Conservation (phyloP, 2,113 vertebrate genomes). For the Semicossyphus pulcher region DNA sequence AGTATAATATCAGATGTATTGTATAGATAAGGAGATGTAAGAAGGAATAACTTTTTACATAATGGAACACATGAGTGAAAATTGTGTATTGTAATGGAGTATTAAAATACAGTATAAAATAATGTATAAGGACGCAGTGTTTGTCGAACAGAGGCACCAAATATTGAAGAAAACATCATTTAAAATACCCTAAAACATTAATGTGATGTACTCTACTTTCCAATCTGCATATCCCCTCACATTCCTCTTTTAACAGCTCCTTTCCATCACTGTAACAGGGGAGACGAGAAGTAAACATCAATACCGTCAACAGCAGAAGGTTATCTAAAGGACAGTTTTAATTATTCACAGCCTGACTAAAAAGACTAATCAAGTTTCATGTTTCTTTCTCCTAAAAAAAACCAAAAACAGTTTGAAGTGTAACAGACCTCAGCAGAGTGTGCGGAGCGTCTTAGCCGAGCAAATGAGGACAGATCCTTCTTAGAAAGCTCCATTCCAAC, state of each 20-base stretch:
- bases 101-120: no score
- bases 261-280: conserved; percentile 21
- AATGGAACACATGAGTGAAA: no score
- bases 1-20: not conserved
- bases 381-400: not conserved
- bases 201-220: conserved; percentile 42
- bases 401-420: conserved; percentile 2
- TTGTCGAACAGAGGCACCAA: not conserved
- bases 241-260: conserved; percentile 16
- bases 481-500: conserved; percentile 71
- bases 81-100: no score
- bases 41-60: not conserved
- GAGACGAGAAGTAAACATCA: conserved; percentile 48
- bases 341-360: conserved; percentile 33
- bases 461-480: conserved; percentile 68
- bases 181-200: conserved; percentile 43
- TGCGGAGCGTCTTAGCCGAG: conserved; percentile 25
- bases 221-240: conserved; percentile 30
- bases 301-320: conserved; percentile 11
- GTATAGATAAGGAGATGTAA: not conserved
- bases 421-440: conserved; percentile 33
- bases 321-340: conserved; percentile 26
- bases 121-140: no score
- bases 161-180: conserved; percentile 16
- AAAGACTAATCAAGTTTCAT: conserved; percentile 3